Evolutionary conservation across 2,797 vertebrate species (phyloP), one percentile per base, ranked within the genome.

Genomic region (Anguilla obscura): DNA sequence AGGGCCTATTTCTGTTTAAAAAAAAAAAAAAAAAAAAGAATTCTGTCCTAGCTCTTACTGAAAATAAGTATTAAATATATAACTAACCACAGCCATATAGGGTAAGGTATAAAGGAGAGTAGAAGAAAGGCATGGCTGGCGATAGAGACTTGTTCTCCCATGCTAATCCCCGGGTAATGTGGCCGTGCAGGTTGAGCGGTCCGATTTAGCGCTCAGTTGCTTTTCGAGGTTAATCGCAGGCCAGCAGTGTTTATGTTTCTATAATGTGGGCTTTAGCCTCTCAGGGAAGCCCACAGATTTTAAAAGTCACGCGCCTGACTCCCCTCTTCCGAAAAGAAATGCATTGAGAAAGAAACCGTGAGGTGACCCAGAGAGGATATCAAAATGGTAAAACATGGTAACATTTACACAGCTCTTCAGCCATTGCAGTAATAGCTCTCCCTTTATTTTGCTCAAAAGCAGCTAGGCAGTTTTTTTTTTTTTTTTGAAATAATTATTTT

Each of bases 181-280:
- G 18, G 40, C 45, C 21, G 21, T 4, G 76, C 76, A 80, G 40
- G 16, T n/a, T 80, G 45, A 80, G 45, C 21, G 5, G 36, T 10
- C 40, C 18, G 45, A 80, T 80, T 80, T 80, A 6, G 18, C 40
- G 33, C 52, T 58, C 54, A 85, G 52, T 60, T 33, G 52, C 52
- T 24, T 60, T 36, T 36, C 8, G 50, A 85, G 84, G 84, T 85
- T 60, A 85, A 58, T 85, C 84, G 18, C 33, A 36, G 84, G 84
- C 84, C 54, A 85, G 52, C 1, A 60, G 84, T 85, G 84, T 85
- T 58, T 85, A 58, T 58, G 84, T 56, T 85, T 85, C 52, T 60
- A 48, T 85, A 85, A 85, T 85, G 16, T 40, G 27, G 18, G 84
- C 56, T 85, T 33, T 8, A 33, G 52, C 56, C 50, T 84, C 18